These are phyloP conservation scores for Rhizoglyphus robini DNA, from an alignment of 1,140 invertebrate species.

Conservation along the genomic window DNA sequence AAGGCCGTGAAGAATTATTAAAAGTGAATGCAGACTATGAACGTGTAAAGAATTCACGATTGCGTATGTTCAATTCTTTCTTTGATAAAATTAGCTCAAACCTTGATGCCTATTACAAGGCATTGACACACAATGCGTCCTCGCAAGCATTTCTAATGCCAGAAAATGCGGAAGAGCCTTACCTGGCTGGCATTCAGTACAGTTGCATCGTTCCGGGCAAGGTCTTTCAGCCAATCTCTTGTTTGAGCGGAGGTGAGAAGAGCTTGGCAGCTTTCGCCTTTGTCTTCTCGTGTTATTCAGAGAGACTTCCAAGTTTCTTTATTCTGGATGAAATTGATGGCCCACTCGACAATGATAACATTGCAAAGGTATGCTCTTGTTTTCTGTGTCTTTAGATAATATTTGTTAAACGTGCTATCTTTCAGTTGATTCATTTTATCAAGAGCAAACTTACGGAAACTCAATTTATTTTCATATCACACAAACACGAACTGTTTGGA, in stretches of 20 bases:
- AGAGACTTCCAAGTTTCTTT: background rate
- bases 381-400: background rate
- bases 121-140: background rate
- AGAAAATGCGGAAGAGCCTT: background rate
- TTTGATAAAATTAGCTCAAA: background rate
- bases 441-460: background rate
- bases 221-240: background rate
- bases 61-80: background rate
- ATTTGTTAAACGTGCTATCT: background rate
- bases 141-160: background rate
- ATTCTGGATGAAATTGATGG: constrained; percentile 4
- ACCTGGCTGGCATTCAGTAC: background rate
- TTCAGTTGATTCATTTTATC: background rate
- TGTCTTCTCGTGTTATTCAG: background rate
- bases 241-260: background rate
- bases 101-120: background rate
- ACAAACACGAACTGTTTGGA: background rate
- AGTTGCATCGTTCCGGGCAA: constrained; percentile 4
- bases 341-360: background rate
- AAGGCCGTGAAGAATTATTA: background rate
- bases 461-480: constrained; percentile 5
- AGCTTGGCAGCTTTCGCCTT: background rate
- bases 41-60: background rate
- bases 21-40: background rate
- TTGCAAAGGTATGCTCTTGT: background rate